A percentile compares a stretch with the other conserved stretches of the same genome.
Evolutionary conservation across 1,140 invertebrate species (phyloP).

Genomic region (Drosophila albomicans): DNA sequence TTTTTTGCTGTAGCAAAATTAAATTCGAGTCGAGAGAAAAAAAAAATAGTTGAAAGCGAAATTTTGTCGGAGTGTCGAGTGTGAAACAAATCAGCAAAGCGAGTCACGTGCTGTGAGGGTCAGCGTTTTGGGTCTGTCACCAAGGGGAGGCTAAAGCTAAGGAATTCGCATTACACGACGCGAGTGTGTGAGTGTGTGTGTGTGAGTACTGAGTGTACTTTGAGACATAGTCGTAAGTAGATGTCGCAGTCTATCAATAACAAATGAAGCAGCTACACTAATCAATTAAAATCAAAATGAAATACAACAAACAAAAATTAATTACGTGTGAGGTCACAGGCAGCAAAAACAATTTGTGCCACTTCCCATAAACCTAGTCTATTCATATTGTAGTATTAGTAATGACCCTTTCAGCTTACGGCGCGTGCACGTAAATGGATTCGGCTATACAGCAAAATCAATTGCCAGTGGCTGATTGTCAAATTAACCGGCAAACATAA

Average conservation of each 20-base stretch:
- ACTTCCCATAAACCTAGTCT: constrained; percentile 12
- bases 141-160: constrained; percentile 65
- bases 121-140: constrained; percentile 38
- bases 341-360: constrained; percentile 3
- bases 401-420: constrained; percentile 19
- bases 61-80: constrained; percentile 22
- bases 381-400: background rate
- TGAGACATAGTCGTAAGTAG: constrained; percentile 15
- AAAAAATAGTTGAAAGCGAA: constrained; percentile 19
- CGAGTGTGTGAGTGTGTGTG: background rate
- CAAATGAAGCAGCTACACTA: constrained; percentile 35
- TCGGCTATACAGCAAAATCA: constrained; percentile 12
- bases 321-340: constrained; percentile 51
- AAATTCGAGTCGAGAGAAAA: constrained; percentile 19
- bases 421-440: constrained; percentile 8
- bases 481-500: constrained; percentile 46
- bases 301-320: constrained; percentile 31
- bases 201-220: constrained; percentile 2
- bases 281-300: constrained; percentile 57
- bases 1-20: constrained; percentile 14
- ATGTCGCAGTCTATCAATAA: constrained; percentile 51
- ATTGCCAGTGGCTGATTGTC: constrained; percentile 35
- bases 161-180: constrained; percentile 47
- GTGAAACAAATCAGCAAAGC: constrained; percentile 48
- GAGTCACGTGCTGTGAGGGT: constrained; percentile 69